phyloP scores from a whole-genome alignment of 1,140 invertebrate species.

The Ceratina calcarata region DNA sequence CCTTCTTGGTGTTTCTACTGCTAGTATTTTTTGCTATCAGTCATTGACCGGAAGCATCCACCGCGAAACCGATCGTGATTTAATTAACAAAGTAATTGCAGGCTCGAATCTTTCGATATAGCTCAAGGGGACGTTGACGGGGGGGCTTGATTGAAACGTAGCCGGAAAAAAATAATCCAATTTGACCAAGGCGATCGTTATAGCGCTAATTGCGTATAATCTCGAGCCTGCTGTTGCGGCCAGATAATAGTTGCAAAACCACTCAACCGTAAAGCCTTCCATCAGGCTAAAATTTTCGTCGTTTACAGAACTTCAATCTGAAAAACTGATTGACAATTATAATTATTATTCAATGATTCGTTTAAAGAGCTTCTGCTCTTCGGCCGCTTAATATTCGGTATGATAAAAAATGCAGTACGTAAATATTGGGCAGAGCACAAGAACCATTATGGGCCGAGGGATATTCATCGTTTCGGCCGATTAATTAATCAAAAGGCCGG shows the following conservation, averaged over 20 bases:
- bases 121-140: conserved; percentile 77
- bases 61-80: conserved; percentile 74
- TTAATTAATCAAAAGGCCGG: conserved; percentile 58
- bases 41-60: conserved; percentile 36
- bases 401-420: neutral
- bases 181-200: conserved; percentile 74
- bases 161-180: conserved; percentile 79
- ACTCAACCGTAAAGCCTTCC: conserved; percentile 9
- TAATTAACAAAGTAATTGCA: conserved; percentile 79
- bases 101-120: conserved; percentile 76
- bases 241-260: conserved; percentile 54
- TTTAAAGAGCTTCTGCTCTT: neutral
- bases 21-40: neutral
- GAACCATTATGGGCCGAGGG: neutral
- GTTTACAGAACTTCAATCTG: neutral
- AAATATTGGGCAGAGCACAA: neutral
- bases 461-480: conserved; percentile 46
- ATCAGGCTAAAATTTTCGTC: neutral
- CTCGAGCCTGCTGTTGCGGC: conserved; percentile 66
- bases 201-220: conserved; percentile 78
- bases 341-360: no score
- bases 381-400: neutral
- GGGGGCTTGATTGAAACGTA: conserved; percentile 78
- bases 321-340: neutral
- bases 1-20: no score